phyloP scores from a whole-genome alignment of 2,888 invertebrate genomes.

The Hirtodrosophila histrioides region DNA sequence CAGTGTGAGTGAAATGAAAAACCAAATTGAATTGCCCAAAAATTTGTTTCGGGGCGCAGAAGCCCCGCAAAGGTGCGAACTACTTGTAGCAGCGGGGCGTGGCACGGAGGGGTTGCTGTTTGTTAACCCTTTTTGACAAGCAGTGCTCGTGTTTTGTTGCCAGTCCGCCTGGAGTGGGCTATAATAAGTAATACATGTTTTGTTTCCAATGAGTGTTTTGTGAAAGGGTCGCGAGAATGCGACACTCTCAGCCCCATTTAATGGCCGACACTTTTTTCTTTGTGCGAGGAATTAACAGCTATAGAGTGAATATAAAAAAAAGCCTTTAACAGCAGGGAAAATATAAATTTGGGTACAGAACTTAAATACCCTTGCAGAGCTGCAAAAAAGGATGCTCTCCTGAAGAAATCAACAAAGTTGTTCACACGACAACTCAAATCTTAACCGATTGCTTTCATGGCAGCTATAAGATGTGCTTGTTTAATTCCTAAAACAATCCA shows the following conservation, averaged over 20 bases:
- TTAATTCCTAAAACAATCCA: too few species aligned
- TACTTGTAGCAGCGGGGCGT: slow-evolving; percentile 40
- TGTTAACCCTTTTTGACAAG: slow-evolving; percentile 63
- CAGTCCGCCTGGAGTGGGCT: slow-evolving; percentile 1
- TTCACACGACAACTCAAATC: too few species aligned
- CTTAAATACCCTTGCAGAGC: too few species aligned
- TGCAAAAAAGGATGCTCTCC: too few species aligned
- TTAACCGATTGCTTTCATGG: too few species aligned
- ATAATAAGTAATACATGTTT: slow-evolving; percentile 68
- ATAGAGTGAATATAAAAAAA: too few species aligned
- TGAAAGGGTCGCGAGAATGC: slow-evolving; percentile 40
- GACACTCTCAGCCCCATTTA: slow-evolving; percentile 48
- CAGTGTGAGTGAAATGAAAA: slow-evolving; percentile 31
- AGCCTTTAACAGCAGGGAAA: not conserved
- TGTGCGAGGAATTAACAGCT: slow-evolving; percentile 35
- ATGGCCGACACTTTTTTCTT: slow-evolving; percentile 43
- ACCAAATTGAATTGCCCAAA: slow-evolving; percentile 72
- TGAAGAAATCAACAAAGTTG: too few species aligned
- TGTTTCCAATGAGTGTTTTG: slow-evolving; percentile 49
- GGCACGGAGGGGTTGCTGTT: slow-evolving; percentile 1
- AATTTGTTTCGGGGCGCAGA: slow-evolving; percentile 46
- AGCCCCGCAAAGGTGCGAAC: slow-evolving; percentile 74
- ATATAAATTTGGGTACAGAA: too few species aligned
- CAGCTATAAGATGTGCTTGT: too few species aligned
- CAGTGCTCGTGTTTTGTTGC: slow-evolving; percentile 9